Percentiles rank a stretch among this genome's conserved stretches.
Evolutionary conservation across 2,797 vertebrate species (phyloP).

Genomic region (Hydrolagus colliei): DNA sequence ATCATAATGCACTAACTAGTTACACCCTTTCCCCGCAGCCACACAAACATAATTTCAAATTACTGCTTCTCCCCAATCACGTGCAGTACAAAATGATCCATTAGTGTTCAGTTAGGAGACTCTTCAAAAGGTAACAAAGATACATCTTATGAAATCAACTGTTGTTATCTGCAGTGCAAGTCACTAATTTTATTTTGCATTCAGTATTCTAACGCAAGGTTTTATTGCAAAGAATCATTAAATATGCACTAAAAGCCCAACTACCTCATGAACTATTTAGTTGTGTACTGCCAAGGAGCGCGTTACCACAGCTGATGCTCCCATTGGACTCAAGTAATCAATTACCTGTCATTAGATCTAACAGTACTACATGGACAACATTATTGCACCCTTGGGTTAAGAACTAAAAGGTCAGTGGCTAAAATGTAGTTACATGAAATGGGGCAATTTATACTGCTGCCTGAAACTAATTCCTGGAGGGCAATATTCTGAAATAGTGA

Average conservation of each 20-base stretch:
- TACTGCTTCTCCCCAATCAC: neutral
- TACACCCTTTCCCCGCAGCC: neutral
- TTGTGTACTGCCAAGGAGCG: slow-evolving; percentile 73
- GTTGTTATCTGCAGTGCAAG: slow-evolving; percentile 38
- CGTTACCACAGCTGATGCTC: slow-evolving; percentile 73
- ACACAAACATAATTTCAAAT: neutral
- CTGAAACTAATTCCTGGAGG: slow-evolving; percentile 12
- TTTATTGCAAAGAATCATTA: slow-evolving; percentile 74
- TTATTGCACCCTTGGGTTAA: slow-evolving; percentile 25
- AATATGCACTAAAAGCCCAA: slow-evolving; percentile 83
- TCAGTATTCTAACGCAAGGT: slow-evolving; percentile 46
- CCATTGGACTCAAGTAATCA: slow-evolving; percentile 85
- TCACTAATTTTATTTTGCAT: slow-evolving; percentile 40
- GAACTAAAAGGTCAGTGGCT: slow-evolving; percentile 25
- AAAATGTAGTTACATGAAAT: slow-evolving; percentile 28
- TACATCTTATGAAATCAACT: slow-evolving; percentile 37
- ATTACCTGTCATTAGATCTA: slow-evolving; percentile 87
- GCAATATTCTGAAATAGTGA: slow-evolving; percentile 4
- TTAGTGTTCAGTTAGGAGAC: neutral
- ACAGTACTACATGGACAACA: slow-evolving; percentile 54
- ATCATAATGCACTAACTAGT: neutral
- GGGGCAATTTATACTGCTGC: slow-evolving; percentile 23
- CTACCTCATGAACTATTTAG: slow-evolving; percentile 98
- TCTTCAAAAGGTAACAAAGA: neutral
- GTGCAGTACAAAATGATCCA: neutral